Evolutionary conservation across 2,797 vertebrate genomes (phyloP).

Genomic region (Bradypus variegatus): DNA sequence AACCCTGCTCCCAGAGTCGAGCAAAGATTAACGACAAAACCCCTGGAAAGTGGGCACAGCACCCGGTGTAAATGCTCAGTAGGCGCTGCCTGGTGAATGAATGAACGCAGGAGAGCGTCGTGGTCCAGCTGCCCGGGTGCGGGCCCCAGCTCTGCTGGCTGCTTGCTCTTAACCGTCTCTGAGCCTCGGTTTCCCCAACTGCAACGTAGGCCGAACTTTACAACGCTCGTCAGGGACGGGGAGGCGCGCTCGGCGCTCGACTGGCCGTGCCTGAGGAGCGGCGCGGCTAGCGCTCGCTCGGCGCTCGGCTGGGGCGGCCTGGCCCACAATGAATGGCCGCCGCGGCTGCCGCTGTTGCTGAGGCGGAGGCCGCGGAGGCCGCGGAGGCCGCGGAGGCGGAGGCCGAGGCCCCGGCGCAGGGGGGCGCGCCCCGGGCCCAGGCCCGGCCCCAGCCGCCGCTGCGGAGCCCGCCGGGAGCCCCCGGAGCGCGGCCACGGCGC

Average conservation of each 20-base stretch:
- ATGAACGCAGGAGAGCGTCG: neutral
- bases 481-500: constrained; percentile 54
- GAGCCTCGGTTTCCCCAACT: neutral
- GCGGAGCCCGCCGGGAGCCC: constrained; percentile 61
- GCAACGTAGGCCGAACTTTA: neutral
- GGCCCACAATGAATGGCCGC: constrained; percentile 88
- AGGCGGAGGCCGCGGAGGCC: constrained; percentile 70
- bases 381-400: constrained; percentile 66
- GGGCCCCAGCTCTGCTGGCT: neutral
- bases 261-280: constrained; percentile 55
- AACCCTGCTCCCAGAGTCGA: neutral
- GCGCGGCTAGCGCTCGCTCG: constrained; percentile 73
- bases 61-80: neutral
- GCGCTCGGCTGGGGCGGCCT: constrained; percentile 75
- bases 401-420: constrained; percentile 71
- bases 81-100: neutral
- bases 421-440: constrained; percentile 70
- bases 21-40: neutral
- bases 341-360: constrained; percentile 74
- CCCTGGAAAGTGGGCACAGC: neutral
- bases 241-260: constrained; percentile 53
- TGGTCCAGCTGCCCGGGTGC: neutral
- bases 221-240: neutral
- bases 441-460: constrained; percentile 71
- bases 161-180: neutral